Base-by-base conservation (phyloP, 2,113 vertebrate genomes). In the Pomatorhinus ruficollis region DNA sequence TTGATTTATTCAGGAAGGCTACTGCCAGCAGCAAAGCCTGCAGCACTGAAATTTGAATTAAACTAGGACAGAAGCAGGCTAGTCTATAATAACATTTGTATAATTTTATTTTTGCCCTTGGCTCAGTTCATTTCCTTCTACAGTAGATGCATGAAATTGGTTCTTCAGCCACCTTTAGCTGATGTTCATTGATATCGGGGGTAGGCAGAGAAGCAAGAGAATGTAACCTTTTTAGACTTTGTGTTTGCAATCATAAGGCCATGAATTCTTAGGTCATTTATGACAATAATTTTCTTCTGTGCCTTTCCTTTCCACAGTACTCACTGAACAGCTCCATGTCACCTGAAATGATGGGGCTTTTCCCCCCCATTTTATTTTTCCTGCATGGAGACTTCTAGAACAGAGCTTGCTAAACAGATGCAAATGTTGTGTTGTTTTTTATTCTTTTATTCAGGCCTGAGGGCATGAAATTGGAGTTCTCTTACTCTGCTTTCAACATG, bases 61-160 rank as follows among this genome's bases (percentile, higher is more conserved):
- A 99, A 99, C 98, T 99, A 99, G 99, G 99, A 99, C 99, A 99
- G 99, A 99, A 99, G 99, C 99, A 99, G 98, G 99, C 99, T 98
- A 99, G 98, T 99, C 99, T 99, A 99, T 99, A 99, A 99, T 99
- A 99, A 99, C 99, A 99, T 99, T 99, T 99, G 99, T 99, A 99
- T 99, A 99, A 99, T 99, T 99, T 99, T 99, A 99, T 99, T 99
- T 99, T 99, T 99, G 99, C 99, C 99, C 98, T 98, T 98, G 99
- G 99, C 99, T 99, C 98, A 99, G 99, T 99, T 99, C 99, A 99
- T 99, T 99, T 99, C 99, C 99, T 99, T 98, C 97, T 99, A 99
- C 99, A 99, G 99, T 99, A 99, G 98, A 99, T 99, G 99, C 99
- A 99, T 99, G 99, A 99, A 99, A 99, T 99, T 99, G 99, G 99